phyloP scores from a whole-genome alignment of 2,797 vertebrate genomes.

The Yasuhikotakia modesta region DNA sequence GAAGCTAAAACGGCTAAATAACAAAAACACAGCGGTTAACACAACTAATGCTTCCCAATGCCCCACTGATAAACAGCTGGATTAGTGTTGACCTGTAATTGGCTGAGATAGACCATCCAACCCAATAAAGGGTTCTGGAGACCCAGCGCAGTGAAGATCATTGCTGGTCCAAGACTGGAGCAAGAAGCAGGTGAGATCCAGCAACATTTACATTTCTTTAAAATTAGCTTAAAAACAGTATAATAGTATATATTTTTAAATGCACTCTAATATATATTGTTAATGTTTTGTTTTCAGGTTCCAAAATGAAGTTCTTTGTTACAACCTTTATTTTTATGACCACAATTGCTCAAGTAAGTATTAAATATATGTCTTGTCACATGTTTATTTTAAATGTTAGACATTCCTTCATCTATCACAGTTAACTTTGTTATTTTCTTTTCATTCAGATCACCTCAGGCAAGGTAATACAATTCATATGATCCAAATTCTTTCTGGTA shows the following conservation, averaged over 20 bases:
- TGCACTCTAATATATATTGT: neutral
- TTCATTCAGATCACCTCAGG: conserved; percentile 41
- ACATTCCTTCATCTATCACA: neutral
- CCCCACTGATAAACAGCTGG: conserved; percentile 34
- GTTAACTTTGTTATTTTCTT: neutral
- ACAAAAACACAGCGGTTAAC: conserved; percentile 13
- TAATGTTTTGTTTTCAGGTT: conserved; percentile 11
- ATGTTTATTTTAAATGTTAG: neutral
- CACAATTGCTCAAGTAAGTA: conserved; percentile 38
- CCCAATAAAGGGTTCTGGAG: conserved; percentile 37
- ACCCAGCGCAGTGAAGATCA: conserved; percentile 6
- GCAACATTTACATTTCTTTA: no score
- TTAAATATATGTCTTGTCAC: neutral
- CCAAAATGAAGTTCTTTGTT: conserved; percentile 44
- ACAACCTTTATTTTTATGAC: conserved; percentile 30
- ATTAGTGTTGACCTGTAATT: conserved; percentile 30
- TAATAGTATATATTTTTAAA: neutral
- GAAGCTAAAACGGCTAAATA: conserved; percentile 3
- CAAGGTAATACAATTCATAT: conserved; percentile 46
- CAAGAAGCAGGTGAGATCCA: conserved; percentile 38
- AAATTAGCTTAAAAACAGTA: no score
- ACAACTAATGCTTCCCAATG: conserved; percentile 5
- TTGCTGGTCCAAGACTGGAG: neutral
- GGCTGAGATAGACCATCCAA: conserved; percentile 3
- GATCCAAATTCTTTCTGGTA: neutral